phyloP scores from a whole-genome alignment of 2,888 invertebrate genomes.

The Pomacea canaliculata region DNA sequence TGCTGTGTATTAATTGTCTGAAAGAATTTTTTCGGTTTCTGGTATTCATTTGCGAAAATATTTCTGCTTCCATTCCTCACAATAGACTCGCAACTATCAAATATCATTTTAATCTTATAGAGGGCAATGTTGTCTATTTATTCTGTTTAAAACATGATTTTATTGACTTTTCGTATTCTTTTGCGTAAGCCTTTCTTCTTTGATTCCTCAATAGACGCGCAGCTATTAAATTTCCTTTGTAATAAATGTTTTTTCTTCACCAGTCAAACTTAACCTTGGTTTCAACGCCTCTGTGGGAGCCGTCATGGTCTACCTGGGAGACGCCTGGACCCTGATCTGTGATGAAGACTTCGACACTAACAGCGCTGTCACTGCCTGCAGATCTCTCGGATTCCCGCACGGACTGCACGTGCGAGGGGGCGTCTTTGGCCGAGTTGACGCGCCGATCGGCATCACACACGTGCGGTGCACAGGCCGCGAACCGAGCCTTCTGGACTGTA shows the following conservation, averaged over 20 bases:
- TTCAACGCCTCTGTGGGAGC: slow-evolving; percentile 50
- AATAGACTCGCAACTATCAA: too few species aligned
- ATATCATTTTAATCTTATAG: too few species aligned
- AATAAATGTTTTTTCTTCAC: background rate
- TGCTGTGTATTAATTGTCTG: too few species aligned
- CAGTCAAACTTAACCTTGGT: slow-evolving; percentile 48
- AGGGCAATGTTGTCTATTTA: too few species aligned
- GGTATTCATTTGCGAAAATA: too few species aligned
- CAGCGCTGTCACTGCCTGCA: slow-evolving; percentile 54
- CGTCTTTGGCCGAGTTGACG: slow-evolving; percentile 41
- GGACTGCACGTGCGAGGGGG: slow-evolving; percentile 51
- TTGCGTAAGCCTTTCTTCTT: too few species aligned
- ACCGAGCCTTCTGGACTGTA: slow-evolving; percentile 40
- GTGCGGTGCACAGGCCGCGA: slow-evolving; percentile 46
- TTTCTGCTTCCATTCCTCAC: too few species aligned
- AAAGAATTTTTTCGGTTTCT: too few species aligned
- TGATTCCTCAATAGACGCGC: too few species aligned
- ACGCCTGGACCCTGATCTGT: slow-evolving; percentile 54
- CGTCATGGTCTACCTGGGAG: slow-evolving; percentile 44
- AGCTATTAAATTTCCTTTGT: too few species aligned
- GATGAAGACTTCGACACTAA: slow-evolving; percentile 51
- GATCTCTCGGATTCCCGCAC: slow-evolving; percentile 46
- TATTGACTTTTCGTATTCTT: too few species aligned
- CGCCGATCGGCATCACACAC: slow-evolving; percentile 75
- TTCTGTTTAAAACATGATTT: too few species aligned